phyloP scores from a whole-genome alignment of 2,888 invertebrate genomes.

The Erebia aethiops region DNA sequence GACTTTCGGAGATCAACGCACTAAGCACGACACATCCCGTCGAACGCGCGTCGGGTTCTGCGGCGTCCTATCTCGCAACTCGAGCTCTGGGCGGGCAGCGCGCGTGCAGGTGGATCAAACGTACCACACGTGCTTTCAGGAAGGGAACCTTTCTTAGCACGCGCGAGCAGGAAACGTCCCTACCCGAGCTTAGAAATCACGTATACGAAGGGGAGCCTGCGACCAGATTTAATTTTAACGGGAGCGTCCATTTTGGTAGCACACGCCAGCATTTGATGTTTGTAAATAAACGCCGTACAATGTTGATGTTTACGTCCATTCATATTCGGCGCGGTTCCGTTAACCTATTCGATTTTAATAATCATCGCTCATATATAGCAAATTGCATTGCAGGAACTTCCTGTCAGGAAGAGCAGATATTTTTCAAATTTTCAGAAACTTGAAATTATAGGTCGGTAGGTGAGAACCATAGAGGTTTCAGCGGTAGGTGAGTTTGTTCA shows the following conservation, averaged over 20 bases:
- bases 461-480: not conserved
- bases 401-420: not conserved
- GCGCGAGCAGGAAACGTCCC: conserved; percentile 62
- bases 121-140: conserved; percentile 72
- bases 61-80: conserved; percentile 46
- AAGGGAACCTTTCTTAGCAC: conserved; percentile 61
- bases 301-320: conserved; percentile 67
- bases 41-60: conserved; percentile 71
- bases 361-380: not conserved
- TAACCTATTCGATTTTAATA: conserved; percentile 32
- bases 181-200: conserved; percentile 43
- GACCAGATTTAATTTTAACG: conserved; percentile 65
- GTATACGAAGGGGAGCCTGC: conserved; percentile 49
- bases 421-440: not conserved
- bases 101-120: conserved; percentile 67
- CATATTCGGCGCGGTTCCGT: conserved; percentile 54
- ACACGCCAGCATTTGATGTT: conserved; percentile 68
- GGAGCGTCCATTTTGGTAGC: conserved; percentile 60
- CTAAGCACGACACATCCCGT: conserved; percentile 74
- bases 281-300: conserved; percentile 72
- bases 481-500: not conserved
- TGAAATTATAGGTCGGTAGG: not conserved
- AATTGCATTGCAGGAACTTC: not conserved
- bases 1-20: conserved; percentile 32
- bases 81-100: conserved; percentile 48